Percentiles rank a stretch among this genome's conserved stretches.
phyloP scores from a whole-genome alignment of 2,113 vertebrate genomes.

The Tonatia bakeri region DNA sequence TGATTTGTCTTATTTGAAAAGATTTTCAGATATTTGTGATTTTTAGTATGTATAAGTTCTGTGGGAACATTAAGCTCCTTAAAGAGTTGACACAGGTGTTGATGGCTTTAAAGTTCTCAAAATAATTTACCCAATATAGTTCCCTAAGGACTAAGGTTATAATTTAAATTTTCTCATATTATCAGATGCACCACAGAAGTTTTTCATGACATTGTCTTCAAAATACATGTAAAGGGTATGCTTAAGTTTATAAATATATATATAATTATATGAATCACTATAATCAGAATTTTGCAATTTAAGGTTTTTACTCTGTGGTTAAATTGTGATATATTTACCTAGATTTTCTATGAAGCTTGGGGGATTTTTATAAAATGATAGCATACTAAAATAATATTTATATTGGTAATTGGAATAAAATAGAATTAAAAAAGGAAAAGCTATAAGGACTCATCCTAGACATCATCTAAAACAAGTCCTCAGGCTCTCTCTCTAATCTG shows the following conservation, averaged over 20 bases:
- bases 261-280: not conserved
- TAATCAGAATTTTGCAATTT: not conserved
- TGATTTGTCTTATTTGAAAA: not conserved
- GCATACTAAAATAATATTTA: not conserved
- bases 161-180: constrained; percentile 5
- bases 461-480: not conserved
- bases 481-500: not conserved
- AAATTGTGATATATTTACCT: not conserved
- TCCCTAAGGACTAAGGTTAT: not conserved
- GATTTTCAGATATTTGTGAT: not conserved
- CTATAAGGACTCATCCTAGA: not conserved
- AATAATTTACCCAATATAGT: not conserved
- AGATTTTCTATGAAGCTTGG: not conserved
- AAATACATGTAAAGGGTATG: not conserved
- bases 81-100: not conserved
- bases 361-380: not conserved
- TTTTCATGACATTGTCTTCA: not conserved
- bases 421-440: not conserved
- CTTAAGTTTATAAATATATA: not conserved
- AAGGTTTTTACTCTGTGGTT: not conserved
- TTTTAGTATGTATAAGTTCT: not conserved
- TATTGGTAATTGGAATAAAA: not conserved
- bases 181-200: not conserved
- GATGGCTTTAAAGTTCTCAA: not conserved
- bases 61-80: not conserved